These are phyloP conservation scores for Hartigia nigra DNA, from an alignment of 2,888 invertebrate genomes.

Conservation along the genomic window DNA sequence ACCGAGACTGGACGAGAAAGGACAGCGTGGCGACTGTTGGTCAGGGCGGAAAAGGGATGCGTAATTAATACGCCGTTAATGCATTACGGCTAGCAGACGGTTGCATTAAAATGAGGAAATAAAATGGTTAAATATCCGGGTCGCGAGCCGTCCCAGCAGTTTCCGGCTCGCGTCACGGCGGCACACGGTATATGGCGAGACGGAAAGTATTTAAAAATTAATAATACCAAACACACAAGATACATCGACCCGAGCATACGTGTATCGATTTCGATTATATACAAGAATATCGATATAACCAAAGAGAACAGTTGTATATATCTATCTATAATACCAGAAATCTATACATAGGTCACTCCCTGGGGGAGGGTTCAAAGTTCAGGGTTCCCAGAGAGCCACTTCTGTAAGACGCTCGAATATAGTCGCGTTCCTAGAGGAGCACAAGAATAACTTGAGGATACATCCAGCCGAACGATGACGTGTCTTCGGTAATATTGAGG, in stretches of 20 bases:
- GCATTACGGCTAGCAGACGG: conserved; percentile 33
- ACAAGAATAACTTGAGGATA: background rate
- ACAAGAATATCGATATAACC: no score
- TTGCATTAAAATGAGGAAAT: no score
- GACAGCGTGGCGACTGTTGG: conserved; percentile 16
- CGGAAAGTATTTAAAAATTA: no score
- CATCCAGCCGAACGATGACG: background rate
- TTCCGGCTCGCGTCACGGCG: background rate
- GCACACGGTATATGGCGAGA: no score
- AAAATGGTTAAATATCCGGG: background rate
- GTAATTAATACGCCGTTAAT: conserved; percentile 61
- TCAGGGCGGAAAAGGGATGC: background rate
- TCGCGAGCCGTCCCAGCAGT: background rate
- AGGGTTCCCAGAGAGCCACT: background rate
- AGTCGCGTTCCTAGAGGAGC: background rate
- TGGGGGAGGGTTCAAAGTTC: background rate
- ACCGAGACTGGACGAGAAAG: background rate
- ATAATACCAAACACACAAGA: no score
- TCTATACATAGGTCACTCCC: background rate
- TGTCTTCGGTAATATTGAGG: background rate
- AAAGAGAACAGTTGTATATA: background rate
- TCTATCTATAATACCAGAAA: background rate
- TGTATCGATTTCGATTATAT: no score
- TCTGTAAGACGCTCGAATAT: background rate
- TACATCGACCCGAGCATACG: no score